These are phyloP conservation scores for Lordiphosa mommai DNA, from an alignment of 1,140 invertebrate genomes.

Conservation along the genomic window DNA sequence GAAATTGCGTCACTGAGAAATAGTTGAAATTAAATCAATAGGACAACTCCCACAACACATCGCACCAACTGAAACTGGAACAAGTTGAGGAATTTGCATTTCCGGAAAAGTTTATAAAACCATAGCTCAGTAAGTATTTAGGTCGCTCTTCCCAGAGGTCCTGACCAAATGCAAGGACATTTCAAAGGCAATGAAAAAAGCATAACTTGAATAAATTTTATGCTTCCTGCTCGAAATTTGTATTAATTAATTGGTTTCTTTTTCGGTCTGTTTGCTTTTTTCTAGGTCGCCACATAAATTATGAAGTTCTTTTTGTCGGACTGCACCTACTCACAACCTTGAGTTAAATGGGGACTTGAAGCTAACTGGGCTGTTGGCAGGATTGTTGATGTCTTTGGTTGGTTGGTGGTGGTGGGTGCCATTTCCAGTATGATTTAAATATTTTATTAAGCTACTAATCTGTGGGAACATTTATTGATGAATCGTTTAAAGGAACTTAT, in stretches of 20 bases:
- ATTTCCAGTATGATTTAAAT: not conserved
- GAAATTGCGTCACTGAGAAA: constrained; percentile 61
- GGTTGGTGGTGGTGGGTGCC: not conserved
- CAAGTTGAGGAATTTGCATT: constrained; percentile 57
- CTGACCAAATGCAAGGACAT: constrained; percentile 54
- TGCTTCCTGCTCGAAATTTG: constrained; percentile 58
- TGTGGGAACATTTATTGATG: constrained; percentile 21
- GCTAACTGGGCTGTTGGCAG: constrained; percentile 2
- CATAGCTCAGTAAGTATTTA: constrained; percentile 38
- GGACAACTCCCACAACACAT: constrained; percentile 57
- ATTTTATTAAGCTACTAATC: too few relatives aligned
- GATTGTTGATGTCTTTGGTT: not conserved
- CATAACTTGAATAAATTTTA: constrained; percentile 51
- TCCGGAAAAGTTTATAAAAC: constrained; percentile 25
- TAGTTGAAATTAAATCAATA: constrained; percentile 68
- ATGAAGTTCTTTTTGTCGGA: constrained; percentile 17
- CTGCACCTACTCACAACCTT: constrained; percentile 42
- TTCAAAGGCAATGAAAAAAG: constrained; percentile 43
- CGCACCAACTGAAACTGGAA: constrained; percentile 35
- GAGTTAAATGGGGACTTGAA: constrained; percentile 18
- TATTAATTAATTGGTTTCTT: constrained; percentile 60
- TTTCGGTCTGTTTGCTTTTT: not conserved
- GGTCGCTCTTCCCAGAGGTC: constrained; percentile 33
- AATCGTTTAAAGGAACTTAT: constrained; percentile 20
- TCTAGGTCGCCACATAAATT: constrained; percentile 46